Conservation (phyloP, 1,140 invertebrate species). For the Pogonomyrmex californicus region DNA sequence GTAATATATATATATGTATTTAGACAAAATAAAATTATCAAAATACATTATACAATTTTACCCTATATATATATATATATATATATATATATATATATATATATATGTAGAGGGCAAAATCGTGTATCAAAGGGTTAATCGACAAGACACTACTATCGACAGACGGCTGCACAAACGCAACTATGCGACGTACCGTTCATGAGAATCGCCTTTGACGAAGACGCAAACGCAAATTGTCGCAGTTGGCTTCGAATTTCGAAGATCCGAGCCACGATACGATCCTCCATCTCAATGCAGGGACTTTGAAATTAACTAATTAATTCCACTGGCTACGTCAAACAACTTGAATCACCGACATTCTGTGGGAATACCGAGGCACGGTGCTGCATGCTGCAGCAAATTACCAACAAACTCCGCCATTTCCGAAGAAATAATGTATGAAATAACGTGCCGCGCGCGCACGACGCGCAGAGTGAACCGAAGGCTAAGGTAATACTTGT, state of each 20-base stretch:
- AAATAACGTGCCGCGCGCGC: conserved; percentile 18
- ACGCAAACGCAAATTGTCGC: conserved; percentile 46
- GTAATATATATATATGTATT: not conserved
- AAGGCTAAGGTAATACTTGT: conserved; percentile 44
- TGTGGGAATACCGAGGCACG: conserved; percentile 2
- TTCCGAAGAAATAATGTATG: conserved; percentile 22
- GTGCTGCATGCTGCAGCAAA: not conserved
- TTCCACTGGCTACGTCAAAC: conserved; percentile 32
- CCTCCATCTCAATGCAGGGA: conserved; percentile 15
- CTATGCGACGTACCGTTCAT: not conserved
- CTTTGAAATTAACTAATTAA: conserved; percentile 60
- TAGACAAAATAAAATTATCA: too few relatives aligned
- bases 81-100: not conserved
- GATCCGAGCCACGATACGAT: conserved; percentile 46
- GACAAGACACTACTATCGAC: conserved; percentile 11
- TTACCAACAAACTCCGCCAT: conserved; percentile 32
- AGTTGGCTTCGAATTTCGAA: conserved; percentile 51
- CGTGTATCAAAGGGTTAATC: conserved; percentile 39
- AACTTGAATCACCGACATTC: conserved; percentile 38
- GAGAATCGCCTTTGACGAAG: conserved; percentile 44
- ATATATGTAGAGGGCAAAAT: not conserved
- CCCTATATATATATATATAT: too few relatives aligned
- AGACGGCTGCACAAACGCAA: conserved; percentile 4
- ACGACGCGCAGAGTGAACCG: not conserved
- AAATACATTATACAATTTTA: too few relatives aligned